Base-by-base conservation (phyloP, 2,113 vertebrate species). In the Neogobius melanostomus region DNA sequence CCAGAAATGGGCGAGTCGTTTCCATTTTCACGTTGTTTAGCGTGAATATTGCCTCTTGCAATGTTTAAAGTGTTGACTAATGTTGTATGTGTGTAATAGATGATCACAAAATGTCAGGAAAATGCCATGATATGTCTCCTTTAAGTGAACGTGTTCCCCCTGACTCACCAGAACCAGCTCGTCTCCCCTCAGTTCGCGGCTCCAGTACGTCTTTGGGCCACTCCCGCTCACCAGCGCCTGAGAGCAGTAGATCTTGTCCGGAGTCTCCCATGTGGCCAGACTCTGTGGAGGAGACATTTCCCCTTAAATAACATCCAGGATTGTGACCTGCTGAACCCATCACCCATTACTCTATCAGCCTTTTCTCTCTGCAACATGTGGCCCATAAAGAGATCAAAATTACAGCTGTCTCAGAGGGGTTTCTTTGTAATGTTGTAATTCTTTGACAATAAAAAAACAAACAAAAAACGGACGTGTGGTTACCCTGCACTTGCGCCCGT, bases 151-250 rank as follows among this genome's bases (percentile, higher is more conserved):
- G 2, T n/a, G n/a, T n/a, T n/a, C n/a, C n/a, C n/a, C 21, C 21
- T 8, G 8, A n/a, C 95, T 95, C 88, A 99, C 98, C 95, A 99
- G 89, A 72, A 98, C 93, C 71, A 99, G 94, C 88, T 99, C 96
- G 1, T 98, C 95, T 2, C 96, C 96, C 84, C 86, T 93, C 82
- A 99, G 87, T 77, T 99, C 97, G 11, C 98, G 93, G 84, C 95
- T 98, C 98, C 98, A 99, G 86, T 94, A 97, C 28, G 98, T 99
- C 87, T 96, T 97, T 10, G 97, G 97, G 15, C 97, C 96, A 0
- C 90, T 89, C 45, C 95, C 96, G 1, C 95, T 96, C 72, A 96
- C 64, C 0, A 98, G 95, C 64, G 94, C 96, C 89, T 99, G 98
- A 71, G 93, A 95, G 92, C 98, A 99, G 85, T 92, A 93, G 67